Conservation (phyloP, 2,113 vertebrate species). For the Crocuta crocuta region DNA sequence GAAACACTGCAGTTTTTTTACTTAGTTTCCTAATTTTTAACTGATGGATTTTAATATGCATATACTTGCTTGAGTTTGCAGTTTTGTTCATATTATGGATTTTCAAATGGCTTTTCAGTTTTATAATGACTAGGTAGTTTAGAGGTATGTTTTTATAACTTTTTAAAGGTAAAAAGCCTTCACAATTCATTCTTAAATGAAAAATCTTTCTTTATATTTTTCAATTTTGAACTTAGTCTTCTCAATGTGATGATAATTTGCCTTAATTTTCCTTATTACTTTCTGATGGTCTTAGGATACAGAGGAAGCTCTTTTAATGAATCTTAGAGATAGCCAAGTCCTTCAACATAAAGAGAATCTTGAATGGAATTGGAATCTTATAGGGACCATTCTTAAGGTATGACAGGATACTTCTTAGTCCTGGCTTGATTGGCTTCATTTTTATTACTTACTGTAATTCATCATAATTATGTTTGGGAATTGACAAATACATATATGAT, state of each 20-base stretch:
- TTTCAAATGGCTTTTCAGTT: constrained; percentile 34
- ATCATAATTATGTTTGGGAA: constrained; percentile 49
- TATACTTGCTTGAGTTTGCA: constrained; percentile 8
- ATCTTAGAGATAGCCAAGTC: constrained; percentile 97
- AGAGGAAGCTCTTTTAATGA: constrained; percentile 96
- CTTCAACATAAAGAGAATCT: constrained; percentile 98
- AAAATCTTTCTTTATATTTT: constrained; percentile 18
- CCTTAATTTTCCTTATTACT: constrained; percentile 13
- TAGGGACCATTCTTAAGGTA: constrained; percentile 98
- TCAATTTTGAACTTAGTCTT: not conserved
- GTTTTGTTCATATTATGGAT: constrained; percentile 19
- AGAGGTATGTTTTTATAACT: not conserved
- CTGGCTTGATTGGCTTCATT: constrained; percentile 35
- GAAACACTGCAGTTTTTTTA: not conserved
- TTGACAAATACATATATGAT: constrained; percentile 60
- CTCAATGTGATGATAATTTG: not conserved
- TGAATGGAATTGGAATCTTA: constrained; percentile 98
- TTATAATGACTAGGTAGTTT: not conserved
- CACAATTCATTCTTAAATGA: not conserved
- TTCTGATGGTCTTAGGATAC: constrained; percentile 90
- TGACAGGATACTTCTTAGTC: not conserved
- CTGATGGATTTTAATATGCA: not conserved
- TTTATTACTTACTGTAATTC: constrained; percentile 52
- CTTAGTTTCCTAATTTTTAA: constrained; percentile 46
- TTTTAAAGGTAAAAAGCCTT: constrained; percentile 18